Evolutionary conservation across 2,797 vertebrate genomes (phyloP), one percentile per base, ranked within the genome.

Genomic region (Rhodeus uyekii): DNA sequence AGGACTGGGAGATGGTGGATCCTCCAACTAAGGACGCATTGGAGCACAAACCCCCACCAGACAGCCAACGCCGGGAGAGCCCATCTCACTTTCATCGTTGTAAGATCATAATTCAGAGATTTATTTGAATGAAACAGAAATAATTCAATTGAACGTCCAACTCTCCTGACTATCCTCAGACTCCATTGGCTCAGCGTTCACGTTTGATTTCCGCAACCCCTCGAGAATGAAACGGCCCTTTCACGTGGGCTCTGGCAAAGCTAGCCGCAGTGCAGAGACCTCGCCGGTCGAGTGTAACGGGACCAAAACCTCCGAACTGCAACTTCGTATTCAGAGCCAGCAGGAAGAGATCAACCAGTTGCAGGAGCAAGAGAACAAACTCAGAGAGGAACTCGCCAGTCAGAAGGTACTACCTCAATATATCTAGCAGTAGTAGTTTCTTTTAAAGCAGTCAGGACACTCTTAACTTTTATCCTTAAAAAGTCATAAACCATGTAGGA

Each of bases 1-100:
- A 99, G 36, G 98, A 99, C 38, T 99, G 98, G 98, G 98, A 99
- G 88, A 87, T 99, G 80, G 88, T 99, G 84, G 97, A 99, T 13
- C 92, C 95, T 65, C 94, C 94, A 13, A 87, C 93, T 4, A 99
- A 96, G 60, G 97, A 98, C 83, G 87, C 95, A 86, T 89, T 95
- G 42, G 97, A 99, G 48, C 94, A 94, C 60, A 98, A 95, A 82
- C 87, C 86, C 42, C 75, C 90, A 22, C 53, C 89, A 4, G 96
- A 97, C 81, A 86, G 90, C 24, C 95, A 87, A 88, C 96, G 95
- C 78, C 83, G 86, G 48, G 84, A 69, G 69, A 73, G 83, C 14
- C 77, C 77, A 22, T 87, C 83, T 58, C 83, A 97, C 80, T 85
- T 92, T 22, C 95, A 88, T 88, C 96, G 95, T 88, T 85, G 87